Percentiles rank a stretch among this genome's conserved stretches.
Evolutionary conservation across 2,797 vertebrate genomes (phyloP).

Genomic region (Babyrousa celebensis): DNA sequence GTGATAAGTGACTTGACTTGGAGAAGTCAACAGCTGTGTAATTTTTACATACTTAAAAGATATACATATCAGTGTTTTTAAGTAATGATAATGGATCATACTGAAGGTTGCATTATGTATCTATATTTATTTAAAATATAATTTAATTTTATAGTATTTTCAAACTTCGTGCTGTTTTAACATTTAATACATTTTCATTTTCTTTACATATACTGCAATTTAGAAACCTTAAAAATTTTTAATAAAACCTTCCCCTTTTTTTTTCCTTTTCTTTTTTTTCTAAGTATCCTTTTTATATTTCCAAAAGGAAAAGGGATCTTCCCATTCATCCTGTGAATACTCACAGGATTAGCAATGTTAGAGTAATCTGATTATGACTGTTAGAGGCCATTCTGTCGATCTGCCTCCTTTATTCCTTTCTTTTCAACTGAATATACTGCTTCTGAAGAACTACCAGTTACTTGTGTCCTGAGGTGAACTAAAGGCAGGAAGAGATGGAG

Average conservation of each 20-base stretch:
- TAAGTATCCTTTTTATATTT: constrained; percentile 27
- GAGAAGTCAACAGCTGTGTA: constrained; percentile 83
- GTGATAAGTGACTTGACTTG: constrained; percentile 87
- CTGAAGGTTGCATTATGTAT: constrained; percentile 82
- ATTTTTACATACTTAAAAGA: constrained; percentile 72
- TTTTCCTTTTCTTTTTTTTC: background rate
- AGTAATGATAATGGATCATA: constrained; percentile 63
- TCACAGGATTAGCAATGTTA: background rate
- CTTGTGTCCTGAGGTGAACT: background rate
- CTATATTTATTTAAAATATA: constrained; percentile 88
- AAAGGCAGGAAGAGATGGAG: background rate
- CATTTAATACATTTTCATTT: constrained; percentile 29
- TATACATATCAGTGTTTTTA: constrained; percentile 75
- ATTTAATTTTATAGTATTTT: constrained; percentile 84
- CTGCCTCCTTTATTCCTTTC: background rate
- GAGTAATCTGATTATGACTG: background rate
- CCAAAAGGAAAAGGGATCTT: background rate
- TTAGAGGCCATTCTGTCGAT: background rate
- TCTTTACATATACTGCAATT: constrained; percentile 72
- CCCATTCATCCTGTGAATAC: background rate
- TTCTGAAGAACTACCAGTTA: background rate
- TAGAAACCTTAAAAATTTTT: constrained; percentile 43
- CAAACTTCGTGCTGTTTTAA: constrained; percentile 73
- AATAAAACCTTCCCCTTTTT: constrained; percentile 63
- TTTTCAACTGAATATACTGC: background rate